Conservation (phyloP, 1,140 invertebrate species). For the Riptortus pedestris region DNA sequence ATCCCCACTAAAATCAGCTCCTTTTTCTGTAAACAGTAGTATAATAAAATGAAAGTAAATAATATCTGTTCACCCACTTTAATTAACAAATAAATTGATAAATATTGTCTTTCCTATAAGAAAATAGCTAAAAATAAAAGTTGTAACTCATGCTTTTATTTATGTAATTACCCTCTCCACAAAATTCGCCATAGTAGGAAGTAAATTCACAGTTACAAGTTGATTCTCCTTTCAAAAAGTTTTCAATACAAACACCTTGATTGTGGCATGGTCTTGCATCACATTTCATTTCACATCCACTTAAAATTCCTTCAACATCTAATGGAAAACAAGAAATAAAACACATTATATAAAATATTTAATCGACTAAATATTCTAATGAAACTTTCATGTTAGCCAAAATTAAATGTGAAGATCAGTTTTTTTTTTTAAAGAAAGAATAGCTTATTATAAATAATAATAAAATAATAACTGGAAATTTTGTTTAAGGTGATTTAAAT, state of each 20-base stretch:
- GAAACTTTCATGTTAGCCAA: too few relatives aligned
- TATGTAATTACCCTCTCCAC: conserved; percentile 46
- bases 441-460: too few relatives aligned
- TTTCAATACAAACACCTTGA: conserved; percentile 75
- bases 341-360: neutral
- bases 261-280: conserved; percentile 77
- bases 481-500: too few relatives aligned
- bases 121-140: too few relatives aligned
- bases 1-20: conserved; percentile 76
- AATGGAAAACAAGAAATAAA: conserved; percentile 1
- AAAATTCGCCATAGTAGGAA: conserved; percentile 71
- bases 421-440: too few relatives aligned
- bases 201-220: conserved; percentile 80
- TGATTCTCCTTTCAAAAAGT: conserved; percentile 71
- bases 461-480: too few relatives aligned
- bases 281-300: conserved; percentile 80
- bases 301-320: conserved; percentile 55
- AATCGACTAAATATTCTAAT: too few relatives aligned
- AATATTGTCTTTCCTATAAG: too few relatives aligned
- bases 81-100: too few relatives aligned
- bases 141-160: too few relatives aligned
- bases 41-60: neutral
- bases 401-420: too few relatives aligned
- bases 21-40: conserved; percentile 59
- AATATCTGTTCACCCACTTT: too few relatives aligned